phyloP scores from a whole-genome alignment of 2,113 vertebrate species.

The Ammodramus savannarum region DNA sequence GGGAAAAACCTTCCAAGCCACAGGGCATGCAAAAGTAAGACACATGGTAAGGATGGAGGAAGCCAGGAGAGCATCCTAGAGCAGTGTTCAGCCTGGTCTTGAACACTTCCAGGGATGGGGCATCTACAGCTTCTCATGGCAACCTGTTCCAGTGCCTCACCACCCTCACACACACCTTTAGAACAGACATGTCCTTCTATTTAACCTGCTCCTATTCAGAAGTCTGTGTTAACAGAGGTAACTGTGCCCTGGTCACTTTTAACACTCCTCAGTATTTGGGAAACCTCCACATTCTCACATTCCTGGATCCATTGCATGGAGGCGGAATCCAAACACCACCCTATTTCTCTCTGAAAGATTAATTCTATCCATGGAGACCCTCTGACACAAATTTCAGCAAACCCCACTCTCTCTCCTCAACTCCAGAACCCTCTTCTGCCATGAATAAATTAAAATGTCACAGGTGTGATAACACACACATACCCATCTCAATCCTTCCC shows the following conservation, averaged over 20 bases:
- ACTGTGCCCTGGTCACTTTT: background rate
- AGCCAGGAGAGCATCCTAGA: background rate
- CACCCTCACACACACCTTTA: background rate
- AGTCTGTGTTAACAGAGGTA: background rate
- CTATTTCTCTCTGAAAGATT: background rate
- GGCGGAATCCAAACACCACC: background rate
- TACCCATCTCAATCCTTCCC: background rate
- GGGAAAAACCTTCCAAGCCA: background rate
- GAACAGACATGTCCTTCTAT: background rate
- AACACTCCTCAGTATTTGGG: background rate
- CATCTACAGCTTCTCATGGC: background rate
- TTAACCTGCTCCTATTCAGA: background rate
- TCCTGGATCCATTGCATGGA: background rate
- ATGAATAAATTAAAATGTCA: background rate
- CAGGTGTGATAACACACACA: accelerated
- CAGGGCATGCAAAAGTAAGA: background rate
- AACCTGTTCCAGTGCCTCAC: background rate
- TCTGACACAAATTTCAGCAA: background rate
- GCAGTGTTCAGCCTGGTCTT: accelerated
- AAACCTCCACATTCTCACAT: background rate
- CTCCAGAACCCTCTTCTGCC: background rate
- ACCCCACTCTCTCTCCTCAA: background rate
- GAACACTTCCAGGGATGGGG: background rate
- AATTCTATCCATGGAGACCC: background rate
- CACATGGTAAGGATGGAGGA: background rate